Evolutionary conservation across 2,797 vertebrate genomes (phyloP).

Genomic region (Rallus crepitans): DNA sequence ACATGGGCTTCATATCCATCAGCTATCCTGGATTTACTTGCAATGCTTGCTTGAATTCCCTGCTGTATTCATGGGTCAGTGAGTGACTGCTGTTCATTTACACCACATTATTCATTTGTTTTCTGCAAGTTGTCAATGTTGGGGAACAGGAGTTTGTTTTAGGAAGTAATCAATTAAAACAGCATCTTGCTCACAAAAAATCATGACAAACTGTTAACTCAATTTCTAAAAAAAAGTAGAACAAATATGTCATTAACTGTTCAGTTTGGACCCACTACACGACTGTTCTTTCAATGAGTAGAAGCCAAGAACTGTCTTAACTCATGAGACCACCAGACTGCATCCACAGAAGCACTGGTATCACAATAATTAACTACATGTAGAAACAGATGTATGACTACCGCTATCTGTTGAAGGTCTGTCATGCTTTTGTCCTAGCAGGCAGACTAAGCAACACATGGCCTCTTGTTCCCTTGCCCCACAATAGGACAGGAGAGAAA

Average conservation of each 20-base stretch:
- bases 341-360: neutral
- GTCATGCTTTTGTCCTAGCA: too few relatives aligned
- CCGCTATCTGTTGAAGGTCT: neutral
- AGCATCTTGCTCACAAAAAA: neutral
- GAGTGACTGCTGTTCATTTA: neutral
- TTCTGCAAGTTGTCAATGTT: neutral
- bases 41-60: neutral
- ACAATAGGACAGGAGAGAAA: too few relatives aligned
- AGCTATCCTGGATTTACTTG: neutral
- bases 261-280: neutral
- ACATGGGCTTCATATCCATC: neutral
- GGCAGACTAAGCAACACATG: too few relatives aligned
- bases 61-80: neutral
- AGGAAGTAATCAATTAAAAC: neutral
- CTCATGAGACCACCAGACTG: neutral
- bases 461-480: too few relatives aligned
- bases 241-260: neutral
- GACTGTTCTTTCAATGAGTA: neutral
- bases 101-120: neutral
- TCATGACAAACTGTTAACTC: neutral
- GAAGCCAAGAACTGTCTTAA: neutral
- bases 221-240: neutral
- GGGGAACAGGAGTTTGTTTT: neutral
- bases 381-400: neutral
- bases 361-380: fast-evolving